Evolutionary conservation across 2,888 invertebrate genomes (phyloP), one percentile per base, ranked within the genome.

Genomic region (Tuberolachnus salignus): DNA sequence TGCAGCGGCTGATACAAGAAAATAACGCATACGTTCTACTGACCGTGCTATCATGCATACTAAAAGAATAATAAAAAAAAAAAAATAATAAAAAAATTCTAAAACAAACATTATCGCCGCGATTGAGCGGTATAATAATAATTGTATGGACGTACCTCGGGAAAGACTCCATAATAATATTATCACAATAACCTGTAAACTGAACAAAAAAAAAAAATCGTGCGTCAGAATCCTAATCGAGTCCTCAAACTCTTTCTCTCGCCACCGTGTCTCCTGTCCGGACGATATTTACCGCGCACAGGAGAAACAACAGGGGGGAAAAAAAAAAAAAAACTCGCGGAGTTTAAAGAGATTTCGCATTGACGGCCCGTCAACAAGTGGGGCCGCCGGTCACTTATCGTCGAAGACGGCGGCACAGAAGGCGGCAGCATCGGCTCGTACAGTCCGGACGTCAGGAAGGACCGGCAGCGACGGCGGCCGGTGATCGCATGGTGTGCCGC

Each of bases 311-410:
- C 23, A 59, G 10, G 23, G 23, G 16, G 0, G 59, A 16, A 23
- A 59, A 59, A 16, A 49, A 16, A 3, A 66, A 49, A 34, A 34
- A 4, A 4, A 34, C 34, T 34, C 6, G 3, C 3, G 34, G 6
- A 34, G 6, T 34, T 34, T 34, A 34, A 34, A 34, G 34, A 34
- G 21, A 6, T 9, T 34, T 46, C 44, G 66, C 23, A 26, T 34
- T 23, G 71, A 34, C 0, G 49, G 16, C 4, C 4, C 51, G 53
- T 74, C 73, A 74, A 74, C 73, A 74, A 74, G 73, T 74, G 73
- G n/a, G n/a, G 63, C 53, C 13, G n/a, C 34, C 34, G 72, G 44
- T 14, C 46, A 46, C 34, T 34, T 34, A 34, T 34, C 21, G 57
- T 11, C 10, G 23, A 53, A 42, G 69, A 53, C 13, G 55, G 44